Conservation (phyloP, 2,888 invertebrate genomes). For the Megaustenia siamemsis region DNA sequence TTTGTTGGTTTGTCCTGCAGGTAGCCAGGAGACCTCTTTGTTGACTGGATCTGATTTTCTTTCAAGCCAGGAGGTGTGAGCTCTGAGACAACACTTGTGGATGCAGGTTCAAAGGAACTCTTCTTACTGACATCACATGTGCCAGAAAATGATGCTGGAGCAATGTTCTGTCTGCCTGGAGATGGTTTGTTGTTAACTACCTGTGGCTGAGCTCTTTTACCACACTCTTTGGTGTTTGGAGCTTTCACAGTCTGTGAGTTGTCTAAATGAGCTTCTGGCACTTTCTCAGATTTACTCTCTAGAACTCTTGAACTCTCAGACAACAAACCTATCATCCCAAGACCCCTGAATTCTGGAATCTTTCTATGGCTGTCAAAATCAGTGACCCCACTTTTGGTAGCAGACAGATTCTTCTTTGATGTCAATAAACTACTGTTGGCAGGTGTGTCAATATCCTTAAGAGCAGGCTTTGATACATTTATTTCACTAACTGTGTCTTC, state of each 20-base stretch:
- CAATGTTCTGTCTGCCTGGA: not conserved
- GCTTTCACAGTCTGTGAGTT: too few species aligned
- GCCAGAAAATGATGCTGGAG: not conserved
- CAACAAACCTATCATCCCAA: conserved; percentile 17
- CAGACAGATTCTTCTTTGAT: not conserved
- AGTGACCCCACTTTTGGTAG: not conserved
- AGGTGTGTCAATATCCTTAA: not conserved
- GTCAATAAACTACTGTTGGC: too few species aligned
- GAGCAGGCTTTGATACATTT: not conserved
- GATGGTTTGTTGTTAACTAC: not conserved
- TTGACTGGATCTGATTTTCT: not conserved
- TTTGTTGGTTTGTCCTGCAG: not conserved
- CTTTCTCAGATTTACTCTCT: not conserved
- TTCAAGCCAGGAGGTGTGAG: not conserved
- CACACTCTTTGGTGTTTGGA: too few species aligned
- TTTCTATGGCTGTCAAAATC: not conserved
- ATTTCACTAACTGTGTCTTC: not conserved
- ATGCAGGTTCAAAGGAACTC: not conserved
- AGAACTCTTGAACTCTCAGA: not conserved
- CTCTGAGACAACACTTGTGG: not conserved
- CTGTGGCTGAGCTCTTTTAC: not conserved
- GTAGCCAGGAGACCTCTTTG: not conserved
- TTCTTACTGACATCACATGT: not conserved
- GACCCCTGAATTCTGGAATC: conserved; percentile 37
- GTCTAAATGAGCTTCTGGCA: not conserved